These are phyloP conservation scores for Ptilorrhoa leucosticta DNA, from an alignment of 2,113 vertebrate genomes.

Conservation along the genomic window DNA sequence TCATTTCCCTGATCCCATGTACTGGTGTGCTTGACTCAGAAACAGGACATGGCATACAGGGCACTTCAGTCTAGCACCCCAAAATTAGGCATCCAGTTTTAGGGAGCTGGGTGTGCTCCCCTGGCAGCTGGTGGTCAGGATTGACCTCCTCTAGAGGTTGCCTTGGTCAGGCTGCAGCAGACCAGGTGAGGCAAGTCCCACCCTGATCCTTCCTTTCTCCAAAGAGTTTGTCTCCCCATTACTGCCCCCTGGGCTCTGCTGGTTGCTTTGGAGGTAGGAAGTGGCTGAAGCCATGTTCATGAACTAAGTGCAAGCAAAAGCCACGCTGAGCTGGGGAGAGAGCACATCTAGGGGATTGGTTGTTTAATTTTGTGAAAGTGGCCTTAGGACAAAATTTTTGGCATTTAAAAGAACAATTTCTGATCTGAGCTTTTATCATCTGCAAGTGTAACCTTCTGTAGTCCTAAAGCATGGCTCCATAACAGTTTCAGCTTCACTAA, in stretches of 20 bases:
- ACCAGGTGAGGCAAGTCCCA: rapidly evolving
- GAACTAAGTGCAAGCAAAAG: background rate
- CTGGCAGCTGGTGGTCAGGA: background rate
- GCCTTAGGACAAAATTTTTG: background rate
- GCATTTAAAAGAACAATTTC: background rate
- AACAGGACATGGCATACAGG: background rate
- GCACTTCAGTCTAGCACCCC: background rate
- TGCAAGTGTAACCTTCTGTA: background rate
- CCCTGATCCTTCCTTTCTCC: background rate
- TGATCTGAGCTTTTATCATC: background rate
- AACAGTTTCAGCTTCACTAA: background rate
- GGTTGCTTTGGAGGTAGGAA: background rate
- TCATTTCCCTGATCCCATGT: background rate
- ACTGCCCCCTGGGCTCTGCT: background rate
- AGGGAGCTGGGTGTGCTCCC: background rate
- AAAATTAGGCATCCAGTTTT: background rate
- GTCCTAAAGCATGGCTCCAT: background rate
- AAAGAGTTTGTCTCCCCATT: background rate
- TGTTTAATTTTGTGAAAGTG: background rate
- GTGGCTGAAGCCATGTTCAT: background rate
- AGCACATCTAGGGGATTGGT: background rate
- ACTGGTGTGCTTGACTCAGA: background rate
- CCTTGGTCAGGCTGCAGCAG: background rate
- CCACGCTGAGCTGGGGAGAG: background rate
- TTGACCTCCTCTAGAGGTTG: background rate